Percentiles rank a stretch among this genome's conserved stretches.
Conservation (phyloP, 2,797 vertebrate species). For the Gymnopithys bicolor region DNA sequence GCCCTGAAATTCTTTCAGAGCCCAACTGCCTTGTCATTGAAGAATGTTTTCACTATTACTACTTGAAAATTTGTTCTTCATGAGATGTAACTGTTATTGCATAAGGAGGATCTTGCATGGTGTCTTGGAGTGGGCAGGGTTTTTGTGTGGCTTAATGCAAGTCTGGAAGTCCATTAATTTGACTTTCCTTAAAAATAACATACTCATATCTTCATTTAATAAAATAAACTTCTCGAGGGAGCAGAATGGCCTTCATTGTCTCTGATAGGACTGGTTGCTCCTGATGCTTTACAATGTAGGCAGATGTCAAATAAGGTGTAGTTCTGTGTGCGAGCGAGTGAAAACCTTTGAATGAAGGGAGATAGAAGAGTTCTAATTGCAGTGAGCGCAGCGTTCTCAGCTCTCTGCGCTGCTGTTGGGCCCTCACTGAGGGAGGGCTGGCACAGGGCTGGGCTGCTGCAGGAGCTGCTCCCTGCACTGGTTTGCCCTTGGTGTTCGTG, state of each 20-base stretch:
- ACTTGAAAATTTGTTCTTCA: neutral
- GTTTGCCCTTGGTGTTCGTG: rapidly evolving
- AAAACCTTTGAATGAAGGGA: neutral
- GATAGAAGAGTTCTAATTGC: neutral
- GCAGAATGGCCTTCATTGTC: neutral
- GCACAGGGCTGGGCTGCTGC: rapidly evolving
- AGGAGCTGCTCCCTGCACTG: neutral
- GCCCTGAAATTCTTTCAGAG: neutral
- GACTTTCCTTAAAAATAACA: neutral
- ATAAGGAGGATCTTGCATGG: rapidly evolving
- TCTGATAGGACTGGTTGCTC: neutral
- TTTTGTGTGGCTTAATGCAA: neutral
- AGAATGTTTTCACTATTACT: neutral
- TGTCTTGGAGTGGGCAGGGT: neutral
- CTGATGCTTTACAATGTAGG: neutral
- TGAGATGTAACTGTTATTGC: neutral
- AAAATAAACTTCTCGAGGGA: neutral
- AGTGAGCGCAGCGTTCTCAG: neutral
- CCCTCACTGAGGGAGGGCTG: neutral
- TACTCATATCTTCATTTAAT: neutral
- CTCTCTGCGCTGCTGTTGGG: neutral
- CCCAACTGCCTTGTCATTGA: neutral
- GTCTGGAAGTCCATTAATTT: neutral
- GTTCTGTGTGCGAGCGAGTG: neutral
- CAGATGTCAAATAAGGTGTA: neutral